phyloP scores from a whole-genome alignment of 2,113 vertebrate genomes.

The Caranx melampygus region DNA sequence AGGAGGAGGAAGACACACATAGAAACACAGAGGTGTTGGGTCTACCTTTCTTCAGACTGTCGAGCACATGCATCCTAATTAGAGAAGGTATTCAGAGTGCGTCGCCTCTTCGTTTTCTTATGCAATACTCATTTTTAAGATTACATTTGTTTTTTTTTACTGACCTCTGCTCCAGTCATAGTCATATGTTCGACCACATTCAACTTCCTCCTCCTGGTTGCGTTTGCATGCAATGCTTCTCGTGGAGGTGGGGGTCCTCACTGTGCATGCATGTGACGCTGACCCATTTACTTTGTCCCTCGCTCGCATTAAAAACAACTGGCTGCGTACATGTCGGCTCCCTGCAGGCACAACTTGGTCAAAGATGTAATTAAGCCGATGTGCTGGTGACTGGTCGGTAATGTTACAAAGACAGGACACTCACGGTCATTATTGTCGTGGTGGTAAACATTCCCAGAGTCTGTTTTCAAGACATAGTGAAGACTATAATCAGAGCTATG shows the following conservation, averaged over 20 bases:
- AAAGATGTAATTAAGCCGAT: neutral
- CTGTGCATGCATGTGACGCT: slow-evolving; percentile 38
- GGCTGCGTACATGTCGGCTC: neutral
- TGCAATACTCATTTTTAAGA: slow-evolving; percentile 13
- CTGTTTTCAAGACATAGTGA: slow-evolving; percentile 30
- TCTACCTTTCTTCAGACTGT: neutral
- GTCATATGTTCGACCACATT: slow-evolving; percentile 71
- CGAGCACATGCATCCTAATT: slow-evolving; percentile 18
- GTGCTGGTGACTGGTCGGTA: neutral
- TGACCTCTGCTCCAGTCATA: slow-evolving; percentile 21
- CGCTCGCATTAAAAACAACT: slow-evolving; percentile 37
- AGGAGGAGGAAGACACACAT: no score
- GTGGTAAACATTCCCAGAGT: slow-evolving; percentile 32
- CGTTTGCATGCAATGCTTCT: slow-evolving; percentile 35
- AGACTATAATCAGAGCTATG: slow-evolving; percentile 57
- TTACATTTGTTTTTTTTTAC: neutral
- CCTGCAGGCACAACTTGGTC: neutral
- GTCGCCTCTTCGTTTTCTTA: slow-evolving; percentile 11
- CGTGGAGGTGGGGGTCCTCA: neutral
- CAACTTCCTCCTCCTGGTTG: slow-evolving; percentile 63
- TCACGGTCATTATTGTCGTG: slow-evolving; percentile 28
- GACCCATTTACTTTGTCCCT: slow-evolving; percentile 32
- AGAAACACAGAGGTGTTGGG: slow-evolving; percentile 7
- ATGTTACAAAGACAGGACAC: slow-evolving; percentile 1
- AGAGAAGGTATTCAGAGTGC: neutral